Evolutionary conservation across 2,797 vertebrate species (phyloP).

Genomic region (Characodon lateralis): DNA sequence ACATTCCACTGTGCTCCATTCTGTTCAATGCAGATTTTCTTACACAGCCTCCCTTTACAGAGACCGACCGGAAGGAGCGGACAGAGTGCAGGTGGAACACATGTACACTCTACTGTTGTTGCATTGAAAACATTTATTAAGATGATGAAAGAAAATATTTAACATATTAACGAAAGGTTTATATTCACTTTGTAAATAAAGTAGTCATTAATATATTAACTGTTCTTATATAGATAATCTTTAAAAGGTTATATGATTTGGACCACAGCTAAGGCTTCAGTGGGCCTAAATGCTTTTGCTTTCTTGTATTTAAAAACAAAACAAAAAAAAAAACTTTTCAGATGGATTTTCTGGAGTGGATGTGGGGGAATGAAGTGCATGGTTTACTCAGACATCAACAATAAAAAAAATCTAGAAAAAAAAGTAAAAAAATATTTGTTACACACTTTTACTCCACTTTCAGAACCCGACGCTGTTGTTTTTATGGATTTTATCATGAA

Average conservation of each 20-base stretch:
- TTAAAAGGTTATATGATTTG: constrained; percentile 77
- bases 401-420: constrained; percentile 58
- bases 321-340: constrained; percentile 45
- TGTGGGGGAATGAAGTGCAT: constrained; percentile 57
- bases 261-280: constrained; percentile 66
- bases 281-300: constrained; percentile 45
- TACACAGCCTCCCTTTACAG: constrained; percentile 71
- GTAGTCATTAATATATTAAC: constrained; percentile 87
- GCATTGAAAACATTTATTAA: constrained; percentile 75
- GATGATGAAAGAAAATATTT: constrained; percentile 82
- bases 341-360: constrained; percentile 53
- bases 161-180: constrained; percentile 86
- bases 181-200: constrained; percentile 86
- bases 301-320: constrained; percentile 49
- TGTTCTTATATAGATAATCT: constrained; percentile 80
- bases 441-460: constrained; percentile 50
- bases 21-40: constrained; percentile 68
- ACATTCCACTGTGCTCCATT: constrained; percentile 83
- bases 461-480: constrained; percentile 51
- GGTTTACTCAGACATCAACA: constrained; percentile 60
- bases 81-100: constrained; percentile 35
- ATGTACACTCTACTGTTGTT: constrained; percentile 64
- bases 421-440: constrained; percentile 59
- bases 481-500: constrained; percentile 62
- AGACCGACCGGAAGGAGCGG: constrained; percentile 42